These are phyloP conservation scores for Ophioderma brevispina DNA, from an alignment of 35 echinoderm and acorn worm species.

Conservation along the genomic window DNA sequence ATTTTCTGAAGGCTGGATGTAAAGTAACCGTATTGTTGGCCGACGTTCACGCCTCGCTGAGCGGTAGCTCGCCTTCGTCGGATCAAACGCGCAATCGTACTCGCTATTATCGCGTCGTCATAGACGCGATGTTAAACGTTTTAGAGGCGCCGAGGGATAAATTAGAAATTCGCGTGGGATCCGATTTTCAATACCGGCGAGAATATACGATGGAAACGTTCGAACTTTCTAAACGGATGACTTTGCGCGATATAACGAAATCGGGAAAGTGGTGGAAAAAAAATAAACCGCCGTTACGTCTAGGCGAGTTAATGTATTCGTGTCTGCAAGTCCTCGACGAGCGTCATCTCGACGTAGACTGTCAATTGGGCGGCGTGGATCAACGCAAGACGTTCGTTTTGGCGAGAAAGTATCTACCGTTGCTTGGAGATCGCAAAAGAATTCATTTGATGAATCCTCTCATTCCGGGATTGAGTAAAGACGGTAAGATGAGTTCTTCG, in stretches of 20 bases:
- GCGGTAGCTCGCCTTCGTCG: constrained; percentile 90
- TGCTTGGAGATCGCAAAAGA: constrained; percentile 83
- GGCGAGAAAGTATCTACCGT: constrained; percentile 83
- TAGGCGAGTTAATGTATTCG: constrained; percentile 90
- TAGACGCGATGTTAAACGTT: constrained; percentile 86
- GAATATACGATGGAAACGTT: no score
- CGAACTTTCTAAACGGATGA: no score
- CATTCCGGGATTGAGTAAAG: constrained; percentile 48
- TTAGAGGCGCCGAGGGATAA: constrained; percentile 84
- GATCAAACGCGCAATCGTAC: constrained; percentile 56
- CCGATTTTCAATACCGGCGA: constrained; percentile 83
- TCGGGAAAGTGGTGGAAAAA: constrained; percentile 94
- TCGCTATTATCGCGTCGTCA: constrained; percentile 83
- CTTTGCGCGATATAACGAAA: constrained; percentile 90
- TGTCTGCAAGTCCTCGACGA: constrained; percentile 94
- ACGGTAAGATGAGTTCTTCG: neutral
- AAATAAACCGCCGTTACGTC: constrained; percentile 66
- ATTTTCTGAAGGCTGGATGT: constrained; percentile 89
- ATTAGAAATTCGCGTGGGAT: constrained; percentile 77
- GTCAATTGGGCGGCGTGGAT: constrained; percentile 97
- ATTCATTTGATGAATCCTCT: constrained; percentile 99
- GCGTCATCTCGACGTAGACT: constrained; percentile 90
- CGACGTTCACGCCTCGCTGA: constrained; percentile 96
- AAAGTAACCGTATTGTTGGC: constrained; percentile 90
- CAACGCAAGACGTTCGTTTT: constrained; percentile 97